phyloP scores from a whole-genome alignment of 2,797 vertebrate species.

The Micromesistius poutassou region DNA sequence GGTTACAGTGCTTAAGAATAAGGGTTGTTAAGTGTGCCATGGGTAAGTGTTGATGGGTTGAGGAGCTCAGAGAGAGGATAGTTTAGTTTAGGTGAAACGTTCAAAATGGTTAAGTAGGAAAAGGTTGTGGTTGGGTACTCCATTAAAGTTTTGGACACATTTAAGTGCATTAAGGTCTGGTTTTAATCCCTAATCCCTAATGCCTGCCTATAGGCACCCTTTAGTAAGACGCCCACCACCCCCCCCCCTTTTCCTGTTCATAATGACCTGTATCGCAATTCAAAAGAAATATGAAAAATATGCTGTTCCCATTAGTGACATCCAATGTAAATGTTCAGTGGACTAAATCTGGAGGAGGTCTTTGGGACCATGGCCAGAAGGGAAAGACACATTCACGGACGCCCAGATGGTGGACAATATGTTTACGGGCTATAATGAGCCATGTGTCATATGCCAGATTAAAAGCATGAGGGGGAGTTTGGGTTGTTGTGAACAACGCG shows the following conservation, averaged over 20 bases:
- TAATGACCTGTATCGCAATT: too few relatives aligned
- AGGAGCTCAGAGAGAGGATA: too few relatives aligned
- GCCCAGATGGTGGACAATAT: background rate
- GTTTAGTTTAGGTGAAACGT: background rate
- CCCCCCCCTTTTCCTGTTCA: too few relatives aligned
- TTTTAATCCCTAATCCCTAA: background rate
- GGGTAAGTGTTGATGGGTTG: too few relatives aligned
- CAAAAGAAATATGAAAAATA: background rate
- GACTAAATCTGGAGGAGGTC: background rate
- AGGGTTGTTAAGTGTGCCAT: too few relatives aligned
- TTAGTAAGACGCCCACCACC: background rate
- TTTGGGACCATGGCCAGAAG: background rate
- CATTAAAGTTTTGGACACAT: background rate
- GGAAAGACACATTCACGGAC: conserved; percentile 22
- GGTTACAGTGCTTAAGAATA: too few relatives aligned
- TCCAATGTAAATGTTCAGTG: background rate
- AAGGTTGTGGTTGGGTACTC: background rate
- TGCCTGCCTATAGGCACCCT: background rate
- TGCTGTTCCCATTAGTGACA: background rate
- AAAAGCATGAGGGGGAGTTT: conserved; percentile 1
- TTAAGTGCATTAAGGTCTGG: too few relatives aligned
- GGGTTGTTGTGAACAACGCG: background rate
- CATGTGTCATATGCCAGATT: conserved; percentile 13
- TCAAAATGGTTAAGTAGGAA: background rate
- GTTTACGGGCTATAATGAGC: conserved; percentile 9